Percentiles rank a stretch among this genome's conserved stretches.
Evolutionary conservation across 2,888 invertebrate species (phyloP).

Genomic region (Daptonema setosum): DNA sequence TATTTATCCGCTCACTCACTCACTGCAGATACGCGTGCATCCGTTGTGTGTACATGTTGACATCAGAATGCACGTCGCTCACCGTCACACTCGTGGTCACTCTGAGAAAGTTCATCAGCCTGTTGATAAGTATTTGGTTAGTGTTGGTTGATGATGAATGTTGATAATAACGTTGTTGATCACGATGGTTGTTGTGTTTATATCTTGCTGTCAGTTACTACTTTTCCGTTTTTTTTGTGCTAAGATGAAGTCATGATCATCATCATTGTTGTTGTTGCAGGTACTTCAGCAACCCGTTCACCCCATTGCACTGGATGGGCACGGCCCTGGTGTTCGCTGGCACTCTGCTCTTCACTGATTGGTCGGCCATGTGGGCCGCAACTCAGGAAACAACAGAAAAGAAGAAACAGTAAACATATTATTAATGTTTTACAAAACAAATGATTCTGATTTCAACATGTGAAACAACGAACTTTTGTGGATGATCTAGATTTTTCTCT

Average conservation of each 20-base stretch:
- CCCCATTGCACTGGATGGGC: slow-evolving; percentile 67
- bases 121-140: slow-evolving; percentile 78
- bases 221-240: too few species aligned
- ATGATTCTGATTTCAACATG: too few species aligned
- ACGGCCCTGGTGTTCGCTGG: slow-evolving; percentile 71
- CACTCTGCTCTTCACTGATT: slow-evolving; percentile 69
- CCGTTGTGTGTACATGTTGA: slow-evolving; percentile 73
- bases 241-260: too few species aligned
- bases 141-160: neutral
- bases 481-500: too few species aligned
- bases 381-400: neutral
- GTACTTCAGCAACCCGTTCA: slow-evolving; percentile 84
- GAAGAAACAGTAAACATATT: too few species aligned
- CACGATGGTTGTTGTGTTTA: neutral
- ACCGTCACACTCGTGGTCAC: slow-evolving; percentile 89
- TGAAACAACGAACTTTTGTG: too few species aligned
- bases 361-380: neutral
- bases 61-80: slow-evolving; percentile 74
- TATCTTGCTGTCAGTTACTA: too few species aligned
- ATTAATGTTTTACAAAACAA: too few species aligned
- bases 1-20: too few species aligned
- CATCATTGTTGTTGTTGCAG: too few species aligned
- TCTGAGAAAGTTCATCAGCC: slow-evolving; percentile 72
- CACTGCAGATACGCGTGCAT: slow-evolving; percentile 56
- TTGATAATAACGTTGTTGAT: neutral